Evolutionary conservation across 2,888 invertebrate genomes (phyloP), one percentile per base, ranked within the genome.

Genomic region (Panopea generosa): DNA sequence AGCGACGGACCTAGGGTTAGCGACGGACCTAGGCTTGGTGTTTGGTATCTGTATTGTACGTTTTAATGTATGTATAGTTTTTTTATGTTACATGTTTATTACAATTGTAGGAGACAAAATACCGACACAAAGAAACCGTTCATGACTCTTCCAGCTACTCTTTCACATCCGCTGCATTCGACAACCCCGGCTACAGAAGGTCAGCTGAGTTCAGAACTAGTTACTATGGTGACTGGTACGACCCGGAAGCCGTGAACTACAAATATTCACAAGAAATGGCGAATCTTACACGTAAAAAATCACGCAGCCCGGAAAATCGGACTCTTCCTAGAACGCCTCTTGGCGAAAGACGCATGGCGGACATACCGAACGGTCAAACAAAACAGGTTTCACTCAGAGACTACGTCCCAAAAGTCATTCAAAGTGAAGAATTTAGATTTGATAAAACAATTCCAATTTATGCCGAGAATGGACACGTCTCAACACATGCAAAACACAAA

Each of bases 151-250:
- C 45, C 1, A 68, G 68, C 45, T 68, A 43, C 33, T 59, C 74
- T 11, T 50, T 50, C 24, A 59, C 40, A 16, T 26, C 40, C 18
- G 43, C 40, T 43, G 40, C 56, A 18, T 76, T 70, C 40, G 70
- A 66, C 50, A 76, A 76, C 20, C 75, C 75, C 9, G 75, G 61
- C 9, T 76, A 70, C 45, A 53, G 75, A 18, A 45, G 75, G 1
- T 76, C 75, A 40, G 65, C 66, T 27, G 75, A 70, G 49, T 53
- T 65, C 1, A 57, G 68, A 9, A 1, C 45, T 14, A 52, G 57
- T 7, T 33, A 52, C 57, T 67, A 59, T 40, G 43, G 40, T 14
- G 40, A 27, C 45, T 76, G 75, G 75, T 76, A 76, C 26, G 75
- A 76, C 43, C 75, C 69, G 40, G 70, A 76, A 9, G 75, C 75